Conservation (phyloP, 2,113 vertebrate species). For the Spea bombifrons region DNA sequence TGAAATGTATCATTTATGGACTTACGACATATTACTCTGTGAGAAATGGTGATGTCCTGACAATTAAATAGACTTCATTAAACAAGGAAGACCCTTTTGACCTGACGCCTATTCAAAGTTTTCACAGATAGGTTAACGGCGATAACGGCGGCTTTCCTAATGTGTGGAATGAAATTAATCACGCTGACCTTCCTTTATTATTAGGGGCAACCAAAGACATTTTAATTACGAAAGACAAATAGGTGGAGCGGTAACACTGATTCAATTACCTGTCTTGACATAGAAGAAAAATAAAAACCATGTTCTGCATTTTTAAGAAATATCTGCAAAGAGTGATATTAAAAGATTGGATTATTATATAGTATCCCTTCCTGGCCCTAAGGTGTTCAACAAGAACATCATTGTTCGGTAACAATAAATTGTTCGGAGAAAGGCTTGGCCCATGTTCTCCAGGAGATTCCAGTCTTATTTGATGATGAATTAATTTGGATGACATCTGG, state of each 20-base stretch:
- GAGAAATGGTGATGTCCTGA: conserved; percentile 16
- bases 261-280: not conserved
- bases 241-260: not conserved
- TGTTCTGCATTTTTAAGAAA: too few species aligned
- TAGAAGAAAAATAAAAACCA: not conserved
- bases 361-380: too few species aligned
- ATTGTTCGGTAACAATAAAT: too few species aligned
- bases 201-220: conserved; percentile 18
- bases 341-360: too few species aligned
- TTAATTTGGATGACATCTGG: too few species aligned
- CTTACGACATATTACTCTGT: conserved; percentile 9
- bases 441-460: too few species aligned
- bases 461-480: too few species aligned
- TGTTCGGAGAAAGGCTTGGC: too few species aligned
- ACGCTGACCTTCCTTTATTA: conserved; percentile 8
- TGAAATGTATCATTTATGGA: conserved; percentile 29
- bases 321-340: too few species aligned
- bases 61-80: conserved; percentile 41
- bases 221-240: conserved; percentile 30
- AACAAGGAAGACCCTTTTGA: conserved; percentile 30
- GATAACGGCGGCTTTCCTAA: conserved; percentile 4
- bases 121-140: conserved; percentile 7
- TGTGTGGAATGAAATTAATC: conserved; percentile 13
- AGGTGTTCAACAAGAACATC: too few species aligned
- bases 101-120: conserved; percentile 12